Percentiles rank a stretch among this genome's conserved stretches.
These are phyloP conservation scores for Helostoma temminkii DNA, from an alignment of 2,797 vertebrate species.

Conservation along the genomic window DNA sequence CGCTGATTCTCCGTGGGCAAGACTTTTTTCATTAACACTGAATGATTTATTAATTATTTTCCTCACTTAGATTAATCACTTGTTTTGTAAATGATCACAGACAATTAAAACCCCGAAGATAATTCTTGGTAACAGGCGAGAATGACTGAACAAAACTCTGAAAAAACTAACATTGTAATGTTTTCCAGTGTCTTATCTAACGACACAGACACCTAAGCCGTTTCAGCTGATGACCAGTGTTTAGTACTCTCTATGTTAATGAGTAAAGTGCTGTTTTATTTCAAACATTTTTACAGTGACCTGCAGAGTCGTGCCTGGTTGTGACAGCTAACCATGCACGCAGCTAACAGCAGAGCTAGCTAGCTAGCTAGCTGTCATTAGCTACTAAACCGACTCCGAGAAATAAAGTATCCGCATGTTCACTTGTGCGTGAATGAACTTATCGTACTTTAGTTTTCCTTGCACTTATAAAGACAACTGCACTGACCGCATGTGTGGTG, in stretches of 20 bases:
- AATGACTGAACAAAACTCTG: too few species aligned
- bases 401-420: accelerated
- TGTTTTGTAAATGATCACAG: neutral
- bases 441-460: neutral
- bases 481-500: neutral
- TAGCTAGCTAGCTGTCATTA: constrained; percentile 16
- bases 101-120: neutral
- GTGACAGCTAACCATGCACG: constrained; percentile 6
- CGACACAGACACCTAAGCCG: neutral
- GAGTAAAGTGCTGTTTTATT: neutral
- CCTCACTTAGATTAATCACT: neutral
- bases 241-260: neutral
- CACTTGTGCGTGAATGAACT: neutral
- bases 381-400: neutral
- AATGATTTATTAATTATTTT: too few species aligned
- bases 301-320: neutral
- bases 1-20: too few species aligned
- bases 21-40: too few species aligned
- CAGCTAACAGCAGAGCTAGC: constrained; percentile 48
- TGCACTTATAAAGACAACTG: neutral
- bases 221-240: neutral
- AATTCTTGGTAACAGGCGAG: too few species aligned
- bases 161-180: neutral
- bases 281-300: neutral
- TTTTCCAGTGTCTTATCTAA: neutral